phyloP scores from a whole-genome alignment of 1,140 invertebrate genomes.

The Conus ventricosus region DNA sequence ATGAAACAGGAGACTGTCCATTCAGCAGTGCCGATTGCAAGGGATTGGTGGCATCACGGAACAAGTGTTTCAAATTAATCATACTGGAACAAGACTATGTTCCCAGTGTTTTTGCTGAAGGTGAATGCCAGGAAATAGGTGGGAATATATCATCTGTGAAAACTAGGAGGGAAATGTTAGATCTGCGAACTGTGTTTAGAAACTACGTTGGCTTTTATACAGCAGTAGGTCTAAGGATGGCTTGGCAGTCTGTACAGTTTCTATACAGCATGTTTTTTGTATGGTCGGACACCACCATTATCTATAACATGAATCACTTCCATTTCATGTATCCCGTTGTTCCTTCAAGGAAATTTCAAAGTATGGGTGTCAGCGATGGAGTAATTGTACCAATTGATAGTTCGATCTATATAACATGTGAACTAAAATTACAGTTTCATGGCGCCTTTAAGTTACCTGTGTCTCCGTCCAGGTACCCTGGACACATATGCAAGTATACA shows the following conservation, averaged over 20 bases:
- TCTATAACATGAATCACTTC: neutral
- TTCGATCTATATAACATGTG: neutral
- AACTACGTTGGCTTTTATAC: neutral
- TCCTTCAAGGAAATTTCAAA: neutral
- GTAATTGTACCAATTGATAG: neutral
- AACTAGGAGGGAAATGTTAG: neutral
- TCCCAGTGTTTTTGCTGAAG: neutral
- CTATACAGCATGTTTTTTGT: neutral
- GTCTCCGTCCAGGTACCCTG: neutral
- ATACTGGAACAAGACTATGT: neutral
- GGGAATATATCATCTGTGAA: neutral
- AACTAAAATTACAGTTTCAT: neutral
- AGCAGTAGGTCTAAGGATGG: neutral
- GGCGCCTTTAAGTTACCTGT: neutral
- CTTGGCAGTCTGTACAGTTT: neutral
- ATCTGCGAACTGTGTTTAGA: neutral
- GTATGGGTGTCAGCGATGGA: too few species aligned
- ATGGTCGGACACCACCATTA: neutral
- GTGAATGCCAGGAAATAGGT: neutral
- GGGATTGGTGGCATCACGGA: neutral
- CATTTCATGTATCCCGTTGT: neutral
- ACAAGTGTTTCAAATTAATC: neutral
- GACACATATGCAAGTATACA: neutral
- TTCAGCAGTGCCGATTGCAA: constrained; percentile 18
- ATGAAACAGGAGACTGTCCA: neutral